These are phyloP conservation scores for Nyctibius bracteatus DNA, from an alignment of 2,113 vertebrate species.

Conservation along the genomic window DNA sequence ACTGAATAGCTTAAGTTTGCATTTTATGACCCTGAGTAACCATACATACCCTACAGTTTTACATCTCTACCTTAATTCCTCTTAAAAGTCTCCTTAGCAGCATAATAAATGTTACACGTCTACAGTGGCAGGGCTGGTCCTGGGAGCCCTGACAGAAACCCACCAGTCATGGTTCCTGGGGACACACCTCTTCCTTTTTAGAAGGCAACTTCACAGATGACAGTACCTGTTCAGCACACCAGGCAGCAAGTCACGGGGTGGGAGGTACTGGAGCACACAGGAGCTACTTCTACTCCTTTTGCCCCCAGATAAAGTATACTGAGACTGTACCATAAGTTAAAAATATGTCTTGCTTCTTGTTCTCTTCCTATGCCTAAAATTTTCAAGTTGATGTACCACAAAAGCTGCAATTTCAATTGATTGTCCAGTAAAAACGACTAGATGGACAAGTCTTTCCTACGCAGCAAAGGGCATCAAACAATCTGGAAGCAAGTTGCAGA, in stretches of 20 bases:
- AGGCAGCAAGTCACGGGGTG: background rate
- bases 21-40: slow-evolving; percentile 6
- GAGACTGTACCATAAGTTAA: background rate
- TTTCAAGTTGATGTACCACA: background rate
- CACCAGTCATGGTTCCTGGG: background rate
- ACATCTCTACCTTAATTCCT: background rate
- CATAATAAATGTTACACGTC: background rate
- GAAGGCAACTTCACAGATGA: background rate
- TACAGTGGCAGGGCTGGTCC: background rate
- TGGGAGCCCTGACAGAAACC: background rate
- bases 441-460: background rate
- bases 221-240: background rate
- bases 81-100: background rate
- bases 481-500: background rate
- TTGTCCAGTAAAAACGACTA: background rate
- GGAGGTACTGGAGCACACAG: background rate
- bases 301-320: background rate
- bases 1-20: slow-evolving; percentile 17
- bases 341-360: background rate
- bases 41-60: background rate
- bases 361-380: background rate
- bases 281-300: background rate
- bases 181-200: background rate
- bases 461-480: background rate
- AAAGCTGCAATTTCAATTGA: background rate